Conservation (phyloP, 2,888 invertebrate species). For the Subacronicta megacephala region DNA sequence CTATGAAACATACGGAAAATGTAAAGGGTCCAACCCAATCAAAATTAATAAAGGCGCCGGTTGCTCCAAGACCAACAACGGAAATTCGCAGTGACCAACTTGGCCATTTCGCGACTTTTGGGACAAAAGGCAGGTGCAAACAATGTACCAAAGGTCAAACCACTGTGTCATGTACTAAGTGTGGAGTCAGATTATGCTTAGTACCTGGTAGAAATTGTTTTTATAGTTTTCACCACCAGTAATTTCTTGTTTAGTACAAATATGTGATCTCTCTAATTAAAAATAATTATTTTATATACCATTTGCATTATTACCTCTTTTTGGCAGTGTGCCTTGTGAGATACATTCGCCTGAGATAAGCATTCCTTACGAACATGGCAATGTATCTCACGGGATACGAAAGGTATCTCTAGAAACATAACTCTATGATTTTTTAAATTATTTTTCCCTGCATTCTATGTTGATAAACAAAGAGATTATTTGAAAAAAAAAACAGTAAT, state of each 20-base stretch:
- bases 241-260: neutral
- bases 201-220: constrained; percentile 3
- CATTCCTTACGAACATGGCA: neutral
- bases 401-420: neutral
- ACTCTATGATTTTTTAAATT: neutral
- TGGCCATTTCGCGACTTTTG: neutral
- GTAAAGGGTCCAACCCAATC: no score
- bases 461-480: neutral
- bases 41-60: no score
- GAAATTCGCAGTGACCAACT: constrained; percentile 1
- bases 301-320: constrained; percentile 1
- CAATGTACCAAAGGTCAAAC: constrained; percentile 7
- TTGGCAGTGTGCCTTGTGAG: constrained; percentile 1
- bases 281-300: constrained; percentile 7
- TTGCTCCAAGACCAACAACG: constrained; percentile 1
- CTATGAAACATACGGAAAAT: no score
- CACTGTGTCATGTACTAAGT: constrained; percentile 6
- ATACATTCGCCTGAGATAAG: neutral
- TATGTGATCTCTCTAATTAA: no score
- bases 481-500: neutral
- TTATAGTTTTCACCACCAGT: constrained; percentile 5
- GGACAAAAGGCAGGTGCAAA: constrained; percentile 6
- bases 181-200: constrained; percentile 4
- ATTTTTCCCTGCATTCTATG: neutral
- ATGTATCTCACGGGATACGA: constrained; percentile 1